phyloP scores from a whole-genome alignment of 2,113 vertebrate species.

The Anseranas semipalmata region DNA sequence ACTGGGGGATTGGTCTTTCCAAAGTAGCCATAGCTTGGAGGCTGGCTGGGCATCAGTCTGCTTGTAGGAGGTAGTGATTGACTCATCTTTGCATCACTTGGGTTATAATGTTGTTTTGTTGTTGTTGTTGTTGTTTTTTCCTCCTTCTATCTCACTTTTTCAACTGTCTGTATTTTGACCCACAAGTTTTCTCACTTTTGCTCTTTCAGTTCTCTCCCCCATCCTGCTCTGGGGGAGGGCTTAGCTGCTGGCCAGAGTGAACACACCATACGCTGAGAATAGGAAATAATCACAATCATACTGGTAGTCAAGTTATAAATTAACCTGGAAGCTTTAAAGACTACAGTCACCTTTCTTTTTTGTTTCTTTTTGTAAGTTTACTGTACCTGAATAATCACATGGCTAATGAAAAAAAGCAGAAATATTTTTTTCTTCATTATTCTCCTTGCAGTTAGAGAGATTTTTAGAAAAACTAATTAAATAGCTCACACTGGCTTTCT shows the following conservation, averaged over 20 bases:
- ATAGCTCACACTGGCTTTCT: background rate
- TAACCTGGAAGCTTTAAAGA: background rate
- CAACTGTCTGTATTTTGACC: background rate
- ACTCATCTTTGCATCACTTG: background rate
- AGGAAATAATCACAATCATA: background rate
- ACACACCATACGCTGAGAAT: background rate
- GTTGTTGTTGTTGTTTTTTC: background rate
- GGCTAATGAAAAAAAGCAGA: background rate
- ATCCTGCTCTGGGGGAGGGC: background rate
- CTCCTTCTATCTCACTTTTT: background rate
- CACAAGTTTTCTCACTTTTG: background rate
- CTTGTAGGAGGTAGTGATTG: background rate
- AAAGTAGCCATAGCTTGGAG: background rate
- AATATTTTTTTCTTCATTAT: background rate
- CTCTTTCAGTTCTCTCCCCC: background rate
- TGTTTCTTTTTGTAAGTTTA: background rate
- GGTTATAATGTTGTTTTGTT: background rate
- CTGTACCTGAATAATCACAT: background rate
- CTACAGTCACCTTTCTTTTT: rapidly evolving
- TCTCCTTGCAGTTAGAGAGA: background rate
- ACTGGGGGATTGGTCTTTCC: background rate
- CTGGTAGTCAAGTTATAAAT: background rate
- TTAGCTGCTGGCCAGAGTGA: background rate
- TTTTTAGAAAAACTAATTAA: background rate
- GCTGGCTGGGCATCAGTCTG: background rate